Conservation (phyloP, 2,113 vertebrate genomes). For the Anser brachyrhynchus region DNA sequence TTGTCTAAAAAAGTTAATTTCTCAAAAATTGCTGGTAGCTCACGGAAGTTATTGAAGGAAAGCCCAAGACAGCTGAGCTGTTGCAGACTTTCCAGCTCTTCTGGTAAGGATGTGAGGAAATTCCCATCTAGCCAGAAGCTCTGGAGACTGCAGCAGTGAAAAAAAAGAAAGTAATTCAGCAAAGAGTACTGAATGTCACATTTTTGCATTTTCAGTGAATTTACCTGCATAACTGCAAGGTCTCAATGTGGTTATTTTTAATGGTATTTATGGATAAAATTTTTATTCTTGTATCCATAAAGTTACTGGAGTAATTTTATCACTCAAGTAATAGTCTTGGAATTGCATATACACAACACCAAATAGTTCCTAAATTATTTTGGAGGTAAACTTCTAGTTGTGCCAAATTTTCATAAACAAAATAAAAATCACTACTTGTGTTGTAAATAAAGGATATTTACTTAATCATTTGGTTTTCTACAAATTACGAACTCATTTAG, state of each 20-base stretch:
- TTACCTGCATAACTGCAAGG: fast-evolving
- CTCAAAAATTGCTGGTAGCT: slow-evolving; percentile 87
- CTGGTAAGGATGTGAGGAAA: slow-evolving; percentile 85
- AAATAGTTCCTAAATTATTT: background rate
- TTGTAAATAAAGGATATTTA: background rate
- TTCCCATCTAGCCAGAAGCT: slow-evolving; percentile 94
- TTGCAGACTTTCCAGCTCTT: slow-evolving; percentile 86
- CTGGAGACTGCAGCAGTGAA: slow-evolving; percentile 82
- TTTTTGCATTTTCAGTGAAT: background rate
- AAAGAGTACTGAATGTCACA: background rate
- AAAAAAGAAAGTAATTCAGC: background rate
- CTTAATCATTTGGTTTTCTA: background rate
- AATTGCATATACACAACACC: background rate
- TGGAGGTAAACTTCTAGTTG: background rate
- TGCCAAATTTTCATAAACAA: background rate
- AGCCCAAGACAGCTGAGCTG: slow-evolving; percentile 90
- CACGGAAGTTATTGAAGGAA: slow-evolving; percentile 91
- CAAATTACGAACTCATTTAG: background rate
- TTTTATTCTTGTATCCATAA: background rate
- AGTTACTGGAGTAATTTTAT: background rate
- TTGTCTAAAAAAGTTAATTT: slow-evolving; percentile 84
- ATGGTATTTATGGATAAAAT: background rate
- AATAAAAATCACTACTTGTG: background rate
- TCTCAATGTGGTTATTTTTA: background rate
- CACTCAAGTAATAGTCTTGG: background rate